Percentiles rank a stretch among this genome's conserved stretches.
phyloP scores from a whole-genome alignment of 53 echinoderm and acorn worm genomes.

The Echinometra lucunter region DNA sequence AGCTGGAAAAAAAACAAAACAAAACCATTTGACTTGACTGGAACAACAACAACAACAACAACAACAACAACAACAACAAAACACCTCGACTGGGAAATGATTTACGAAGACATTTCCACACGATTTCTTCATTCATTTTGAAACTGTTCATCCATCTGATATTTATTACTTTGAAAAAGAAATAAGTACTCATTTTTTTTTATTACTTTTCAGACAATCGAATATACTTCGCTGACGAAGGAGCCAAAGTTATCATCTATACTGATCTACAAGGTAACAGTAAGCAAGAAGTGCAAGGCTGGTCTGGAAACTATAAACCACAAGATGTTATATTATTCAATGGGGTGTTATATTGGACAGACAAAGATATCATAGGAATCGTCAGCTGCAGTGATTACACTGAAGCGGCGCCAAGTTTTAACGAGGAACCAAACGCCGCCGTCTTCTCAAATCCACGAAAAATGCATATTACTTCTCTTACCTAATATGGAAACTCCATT shows the following conservation, averaged over 20 bases:
- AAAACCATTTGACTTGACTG: too few relatives aligned
- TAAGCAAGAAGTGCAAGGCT: neutral
- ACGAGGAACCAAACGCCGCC: neutral
- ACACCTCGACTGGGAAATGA: too few relatives aligned
- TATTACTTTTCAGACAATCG: neutral
- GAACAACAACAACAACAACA: too few relatives aligned
- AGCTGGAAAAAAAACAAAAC: too few relatives aligned
- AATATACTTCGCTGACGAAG: conserved; percentile 46
- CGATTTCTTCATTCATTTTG: too few relatives aligned
- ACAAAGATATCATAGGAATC: neutral
- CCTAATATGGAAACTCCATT: too few relatives aligned
- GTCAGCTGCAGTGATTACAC: neutral
- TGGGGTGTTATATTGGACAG: conserved; percentile 4
- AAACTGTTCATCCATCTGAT: neutral
- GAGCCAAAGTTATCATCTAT: neutral
- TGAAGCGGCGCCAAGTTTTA: neutral
- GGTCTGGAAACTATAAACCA: neutral
- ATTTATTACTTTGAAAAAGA: neutral
- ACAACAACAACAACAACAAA: too few relatives aligned
- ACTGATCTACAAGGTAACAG: conserved; percentile 2
- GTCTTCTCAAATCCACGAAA: neutral
- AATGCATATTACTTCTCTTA: neutral
- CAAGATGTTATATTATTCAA: conserved; percentile 20
- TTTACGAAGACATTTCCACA: too few relatives aligned
- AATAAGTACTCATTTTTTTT: neutral